Base-by-base conservation (phyloP, 2,797 vertebrate genomes). In the Macropodus opercularis region DNA sequence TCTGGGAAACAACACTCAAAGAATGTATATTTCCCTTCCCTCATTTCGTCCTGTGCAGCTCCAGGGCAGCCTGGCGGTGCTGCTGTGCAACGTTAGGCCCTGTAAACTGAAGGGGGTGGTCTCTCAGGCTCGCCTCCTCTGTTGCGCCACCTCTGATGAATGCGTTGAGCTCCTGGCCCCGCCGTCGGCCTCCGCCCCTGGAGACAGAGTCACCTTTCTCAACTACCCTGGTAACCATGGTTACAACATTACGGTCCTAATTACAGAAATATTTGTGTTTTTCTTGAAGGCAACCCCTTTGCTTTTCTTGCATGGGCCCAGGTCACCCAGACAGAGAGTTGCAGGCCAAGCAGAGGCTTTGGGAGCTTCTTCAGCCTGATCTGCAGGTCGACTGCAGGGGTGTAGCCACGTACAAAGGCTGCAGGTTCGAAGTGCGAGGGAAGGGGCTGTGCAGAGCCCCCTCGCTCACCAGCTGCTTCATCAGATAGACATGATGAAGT, bases 81-180 rank as follows among this genome's bases (percentile, higher is more conserved):
- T 98, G 35, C 92, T 99, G 11, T 98, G 96, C 79, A 99, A 98
- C 55, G 86, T 97, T 58, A 95, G 94, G 79, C 90, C 95, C 76
- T 91, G 93, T 1, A 97, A 95, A 51, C 89, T 96, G 88, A 93
- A 91, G 73, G 96, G 96, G 11, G 91, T 97, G 34, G 64, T 93
- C 4, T 98, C 96, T 0, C 94, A 96, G 63, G 97, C 95, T 41
- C 96, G 96, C 91, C 76, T 98, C 40, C 94, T 99, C 85, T 95
- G 93, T 77, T 96, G 89, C 80, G 57, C 94, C 51, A 79, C 90
- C 77, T 89, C 94, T 6, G 90, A 92, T 3, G 93, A 93, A 53
- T 84, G 84, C 22, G 69, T 93, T 1, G 95, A 98, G 84, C 91
- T 94, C 51, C 76, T 98, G 77, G 85, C 85, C 38, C 95, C 96